Evolutionary conservation across 2,113 vertebrate genomes (phyloP).

Genomic region (Hoplias malabaricus): DNA sequence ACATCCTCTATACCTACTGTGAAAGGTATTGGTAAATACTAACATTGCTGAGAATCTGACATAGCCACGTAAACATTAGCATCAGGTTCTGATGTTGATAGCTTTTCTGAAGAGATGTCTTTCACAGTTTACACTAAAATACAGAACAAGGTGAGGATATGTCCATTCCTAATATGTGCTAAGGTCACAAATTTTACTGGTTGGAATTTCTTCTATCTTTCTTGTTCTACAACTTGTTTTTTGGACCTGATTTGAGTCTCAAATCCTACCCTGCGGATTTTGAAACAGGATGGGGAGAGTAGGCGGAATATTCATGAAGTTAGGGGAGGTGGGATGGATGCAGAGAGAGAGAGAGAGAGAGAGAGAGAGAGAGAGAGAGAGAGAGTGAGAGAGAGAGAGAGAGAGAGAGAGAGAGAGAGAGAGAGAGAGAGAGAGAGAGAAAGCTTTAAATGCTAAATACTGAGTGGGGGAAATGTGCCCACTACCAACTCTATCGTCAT

Average conservation of each 20-base stretch:
- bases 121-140: neutral
- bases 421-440: constrained; percentile 36
- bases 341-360: no score
- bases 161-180: neutral
- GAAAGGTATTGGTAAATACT: neutral
- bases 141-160: no score
- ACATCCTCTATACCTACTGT: no score
- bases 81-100: no score
- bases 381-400: neutral
- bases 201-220: neutral
- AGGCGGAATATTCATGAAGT: constrained; percentile 62
- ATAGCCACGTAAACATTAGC: no score
- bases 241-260: neutral
- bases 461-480: constrained; percentile 66
- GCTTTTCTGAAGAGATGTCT: neutral
- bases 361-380: constrained; percentile 24
- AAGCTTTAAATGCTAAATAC: constrained; percentile 11
- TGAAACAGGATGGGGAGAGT: constrained; percentile 45
- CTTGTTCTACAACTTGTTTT: neutral
- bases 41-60: neutral
- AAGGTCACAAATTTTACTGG: neutral
- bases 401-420: constrained; percentile 50
- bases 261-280: constrained; percentile 34
- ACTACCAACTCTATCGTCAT: constrained; percentile 69
- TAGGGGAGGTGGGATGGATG: constrained; percentile 42